Conservation (phyloP, 2,888 invertebrate species). For the Hetaerina titia region DNA sequence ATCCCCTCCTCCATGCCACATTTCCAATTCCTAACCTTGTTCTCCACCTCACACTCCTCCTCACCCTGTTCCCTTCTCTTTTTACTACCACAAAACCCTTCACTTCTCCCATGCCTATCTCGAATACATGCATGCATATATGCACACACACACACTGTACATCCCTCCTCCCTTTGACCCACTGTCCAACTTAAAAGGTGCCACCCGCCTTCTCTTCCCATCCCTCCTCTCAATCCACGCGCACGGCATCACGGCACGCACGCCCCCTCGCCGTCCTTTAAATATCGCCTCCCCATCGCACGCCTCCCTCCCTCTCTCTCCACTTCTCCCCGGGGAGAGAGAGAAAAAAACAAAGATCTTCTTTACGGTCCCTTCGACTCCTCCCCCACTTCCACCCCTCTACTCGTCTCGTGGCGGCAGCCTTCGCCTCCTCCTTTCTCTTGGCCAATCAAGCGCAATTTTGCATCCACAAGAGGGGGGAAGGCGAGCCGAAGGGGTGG, state of each 20-base stretch:
- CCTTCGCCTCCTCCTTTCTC: constrained; percentile 30
- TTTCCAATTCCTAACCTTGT: constrained; percentile 29
- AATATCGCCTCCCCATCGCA: neutral
- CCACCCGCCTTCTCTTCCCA: neutral
- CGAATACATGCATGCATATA: neutral
- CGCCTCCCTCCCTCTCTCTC: neutral
- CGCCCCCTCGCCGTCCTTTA: neutral
- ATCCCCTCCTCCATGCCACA: neutral
- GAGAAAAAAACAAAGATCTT: neutral
- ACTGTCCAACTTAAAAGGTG: constrained; percentile 62
- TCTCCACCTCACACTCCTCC: neutral
- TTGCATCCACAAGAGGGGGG: neutral
- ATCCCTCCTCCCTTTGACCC: constrained; percentile 51
- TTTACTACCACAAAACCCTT: constrained; percentile 29
- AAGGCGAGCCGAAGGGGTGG: neutral
- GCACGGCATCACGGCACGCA: neutral
- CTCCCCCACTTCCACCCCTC: neutral
- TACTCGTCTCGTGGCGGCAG: neutral
- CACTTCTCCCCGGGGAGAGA: neutral
- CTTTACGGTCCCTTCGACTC: no score
- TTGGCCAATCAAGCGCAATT: constrained; percentile 42
- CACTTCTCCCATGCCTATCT: neutral
- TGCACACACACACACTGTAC: constrained; percentile 23
- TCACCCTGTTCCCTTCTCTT: constrained; percentile 11
- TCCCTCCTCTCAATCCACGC: neutral